Conservation (phyloP, 2,888 invertebrate genomes). For the Agrotis exclamationis region DNA sequence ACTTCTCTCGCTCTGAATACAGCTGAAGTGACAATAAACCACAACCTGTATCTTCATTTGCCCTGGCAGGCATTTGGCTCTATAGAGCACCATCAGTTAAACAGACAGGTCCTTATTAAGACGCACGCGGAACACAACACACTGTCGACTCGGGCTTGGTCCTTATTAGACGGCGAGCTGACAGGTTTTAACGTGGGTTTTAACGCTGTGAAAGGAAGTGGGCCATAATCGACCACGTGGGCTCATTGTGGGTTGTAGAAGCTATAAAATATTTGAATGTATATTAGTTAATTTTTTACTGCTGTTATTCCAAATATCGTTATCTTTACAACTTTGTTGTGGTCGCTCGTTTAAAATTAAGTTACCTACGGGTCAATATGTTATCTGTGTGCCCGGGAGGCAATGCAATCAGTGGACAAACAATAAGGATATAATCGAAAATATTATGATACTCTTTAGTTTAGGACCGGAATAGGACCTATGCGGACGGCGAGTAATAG, state of each 20-base stretch:
- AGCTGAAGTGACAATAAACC: too few relatives aligned
- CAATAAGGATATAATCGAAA: slow-evolving; percentile 21
- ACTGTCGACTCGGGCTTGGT: too few relatives aligned
- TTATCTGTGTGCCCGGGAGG: slow-evolving; percentile 37
- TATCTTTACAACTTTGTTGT: slow-evolving; percentile 59
- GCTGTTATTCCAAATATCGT: slow-evolving; percentile 51
- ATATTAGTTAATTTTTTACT: slow-evolving; percentile 12
- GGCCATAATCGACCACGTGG: background rate
- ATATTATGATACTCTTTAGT: background rate
- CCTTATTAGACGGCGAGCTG: too few relatives aligned
- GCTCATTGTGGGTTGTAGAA: background rate
- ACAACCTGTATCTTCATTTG: too few relatives aligned
- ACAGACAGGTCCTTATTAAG: too few relatives aligned
- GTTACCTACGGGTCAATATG: slow-evolving; percentile 50
- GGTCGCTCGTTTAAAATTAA: slow-evolving; percentile 35
- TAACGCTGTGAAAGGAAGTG: background rate
- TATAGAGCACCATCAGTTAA: too few relatives aligned
- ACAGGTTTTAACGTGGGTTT: too few relatives aligned
- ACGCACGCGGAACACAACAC: too few relatives aligned
- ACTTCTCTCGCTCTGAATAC: too few relatives aligned
- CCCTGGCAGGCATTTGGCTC: too few relatives aligned
- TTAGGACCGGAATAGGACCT: too few relatives aligned
- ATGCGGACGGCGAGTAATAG: too few relatives aligned
- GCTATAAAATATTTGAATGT: background rate
- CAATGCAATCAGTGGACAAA: slow-evolving; percentile 42